Conservation (phyloP, 92 coral and sea anemone genomes). For the Actinernus sp. region DNA sequence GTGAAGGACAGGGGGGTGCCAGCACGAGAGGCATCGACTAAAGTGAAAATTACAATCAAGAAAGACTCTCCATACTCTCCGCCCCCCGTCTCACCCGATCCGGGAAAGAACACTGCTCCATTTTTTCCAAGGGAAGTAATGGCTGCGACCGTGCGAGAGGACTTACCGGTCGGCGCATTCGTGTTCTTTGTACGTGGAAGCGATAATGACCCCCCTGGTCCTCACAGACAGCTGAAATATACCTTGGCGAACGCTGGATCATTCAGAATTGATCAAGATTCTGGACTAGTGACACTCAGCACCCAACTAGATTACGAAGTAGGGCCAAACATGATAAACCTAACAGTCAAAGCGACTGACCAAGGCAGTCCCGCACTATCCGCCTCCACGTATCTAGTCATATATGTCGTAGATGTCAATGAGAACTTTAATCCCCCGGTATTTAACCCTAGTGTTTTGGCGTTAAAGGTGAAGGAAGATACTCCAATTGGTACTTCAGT, state of each 20-base stretch:
- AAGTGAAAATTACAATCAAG: constrained; percentile 57
- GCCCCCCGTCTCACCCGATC: constrained; percentile 25
- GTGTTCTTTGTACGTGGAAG: constrained; percentile 46
- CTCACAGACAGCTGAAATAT: constrained; percentile 45
- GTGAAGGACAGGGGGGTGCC: constrained; percentile 79
- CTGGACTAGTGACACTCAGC: constrained; percentile 77
- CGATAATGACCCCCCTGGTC: constrained; percentile 64
- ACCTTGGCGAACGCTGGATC: constrained; percentile 23
- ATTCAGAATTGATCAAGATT: constrained; percentile 58
- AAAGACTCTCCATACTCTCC: constrained; percentile 57
- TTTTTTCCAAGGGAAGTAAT: constrained; percentile 51
- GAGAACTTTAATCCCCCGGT: constrained; percentile 58
- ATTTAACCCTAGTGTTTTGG: constrained; percentile 39
- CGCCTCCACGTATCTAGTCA: constrained; percentile 37
- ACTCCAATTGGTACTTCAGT: constrained; percentile 48
- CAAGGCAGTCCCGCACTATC: constrained; percentile 56
- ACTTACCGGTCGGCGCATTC: constrained; percentile 66
- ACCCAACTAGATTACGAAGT: constrained; percentile 45
- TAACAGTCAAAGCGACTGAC: constrained; percentile 72
- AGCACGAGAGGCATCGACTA: constrained; percentile 29
- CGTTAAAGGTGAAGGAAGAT: constrained; percentile 35
- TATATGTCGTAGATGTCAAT: constrained; percentile 62
- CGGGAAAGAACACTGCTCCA: constrained; percentile 56
- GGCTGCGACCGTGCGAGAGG: constrained; percentile 51
- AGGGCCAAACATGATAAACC: constrained; percentile 16